Evolutionary conservation across 2,888 invertebrate genomes (phyloP).

Genomic region (Galerucella calmariensis): DNA sequence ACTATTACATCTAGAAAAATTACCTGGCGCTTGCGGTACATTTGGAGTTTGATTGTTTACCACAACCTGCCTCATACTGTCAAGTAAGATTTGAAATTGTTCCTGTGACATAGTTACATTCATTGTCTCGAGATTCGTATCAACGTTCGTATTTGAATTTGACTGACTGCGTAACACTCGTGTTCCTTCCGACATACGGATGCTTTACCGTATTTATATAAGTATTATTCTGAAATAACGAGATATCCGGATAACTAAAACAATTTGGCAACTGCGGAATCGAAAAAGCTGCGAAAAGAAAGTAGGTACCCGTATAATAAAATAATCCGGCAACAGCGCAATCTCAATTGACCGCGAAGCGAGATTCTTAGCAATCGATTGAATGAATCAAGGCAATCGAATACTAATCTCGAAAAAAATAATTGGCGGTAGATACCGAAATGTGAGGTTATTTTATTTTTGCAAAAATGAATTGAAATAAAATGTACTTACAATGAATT

Average conservation of each 20-base stretch:
- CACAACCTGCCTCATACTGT: slow-evolving; percentile 28
- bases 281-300: background rate
- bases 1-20: slow-evolving; percentile 40
- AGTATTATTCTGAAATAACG: background rate
- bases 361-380: background rate
- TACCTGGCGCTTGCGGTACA: slow-evolving; percentile 16
- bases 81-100: slow-evolving; percentile 21
- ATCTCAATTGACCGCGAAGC: slow-evolving; percentile 6
- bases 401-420: background rate
- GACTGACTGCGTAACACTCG: slow-evolving; percentile 8
- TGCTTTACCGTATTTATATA: background rate
- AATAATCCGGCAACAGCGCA: slow-evolving; percentile 7
- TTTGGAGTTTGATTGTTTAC: background rate
- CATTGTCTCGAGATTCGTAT: background rate
- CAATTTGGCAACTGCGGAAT: background rate
- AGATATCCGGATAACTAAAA: background rate
- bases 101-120: slow-evolving; percentile 21
- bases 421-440: background rate
- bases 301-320: background rate
- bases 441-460: background rate
- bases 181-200: background rate
- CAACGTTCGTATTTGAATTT: background rate
- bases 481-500: slow-evolving; percentile 9
- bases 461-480: slow-evolving; percentile 10
- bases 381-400: background rate